Evolutionary conservation across 1,140 invertebrate species (phyloP).

Genomic region (Saccostrea glomerata): DNA sequence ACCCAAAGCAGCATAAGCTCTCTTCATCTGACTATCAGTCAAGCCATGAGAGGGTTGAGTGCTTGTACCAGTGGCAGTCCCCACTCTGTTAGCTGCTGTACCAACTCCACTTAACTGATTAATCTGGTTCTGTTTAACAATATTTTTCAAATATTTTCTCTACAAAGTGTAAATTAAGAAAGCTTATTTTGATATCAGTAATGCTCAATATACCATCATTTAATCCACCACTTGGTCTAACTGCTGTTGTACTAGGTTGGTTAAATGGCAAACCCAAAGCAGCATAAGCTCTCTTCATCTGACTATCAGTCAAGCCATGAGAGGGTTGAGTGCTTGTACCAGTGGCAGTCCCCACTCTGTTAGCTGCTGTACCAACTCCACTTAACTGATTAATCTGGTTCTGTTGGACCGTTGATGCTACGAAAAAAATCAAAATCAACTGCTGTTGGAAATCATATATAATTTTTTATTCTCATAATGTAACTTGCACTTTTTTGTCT

Average conservation of each 20-base stretch:
- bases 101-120: background rate
- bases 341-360: conserved; percentile 27
- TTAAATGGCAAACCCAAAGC: conserved; percentile 85
- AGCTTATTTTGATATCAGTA: background rate
- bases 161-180: background rate
- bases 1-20: conserved; percentile 90
- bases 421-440: background rate
- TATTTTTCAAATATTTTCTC: background rate
- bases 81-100: conserved; percentile 17
- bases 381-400: background rate
- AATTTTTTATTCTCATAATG: no score
- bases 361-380: conserved; percentile 25
- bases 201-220: conserved; percentile 31
- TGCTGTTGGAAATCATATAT: background rate
- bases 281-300: conserved; percentile 90
- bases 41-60: conserved; percentile 60
- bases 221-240: conserved; percentile 10
- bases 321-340: conserved; percentile 59
- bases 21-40: conserved; percentile 84
- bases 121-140: background rate
- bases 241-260: conserved; percentile 39
- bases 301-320: conserved; percentile 73
- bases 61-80: conserved; percentile 48
- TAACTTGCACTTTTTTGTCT: no score
- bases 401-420: background rate